Evolutionary conservation across 2,888 invertebrate genomes (phyloP).

Genomic region (Dorcus hopei): DNA sequence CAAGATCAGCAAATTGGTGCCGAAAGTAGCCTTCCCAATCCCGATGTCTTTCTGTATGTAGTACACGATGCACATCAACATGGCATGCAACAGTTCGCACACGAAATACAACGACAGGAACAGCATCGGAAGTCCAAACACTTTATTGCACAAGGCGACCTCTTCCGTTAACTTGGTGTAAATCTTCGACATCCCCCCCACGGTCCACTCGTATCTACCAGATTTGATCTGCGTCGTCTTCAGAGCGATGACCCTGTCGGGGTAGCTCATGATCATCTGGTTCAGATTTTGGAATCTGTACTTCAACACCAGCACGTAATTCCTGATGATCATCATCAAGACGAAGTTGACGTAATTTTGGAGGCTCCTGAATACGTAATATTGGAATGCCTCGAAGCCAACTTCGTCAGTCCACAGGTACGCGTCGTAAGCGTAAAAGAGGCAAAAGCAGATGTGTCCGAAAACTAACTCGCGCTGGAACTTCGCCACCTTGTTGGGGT

Average conservation of each 20-base stretch:
- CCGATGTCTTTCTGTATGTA: neutral
- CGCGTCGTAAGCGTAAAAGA: neutral
- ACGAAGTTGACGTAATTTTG: conserved; percentile 5
- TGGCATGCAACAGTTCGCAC: neutral
- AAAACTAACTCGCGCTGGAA: neutral
- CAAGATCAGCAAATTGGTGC: conserved; percentile 1
- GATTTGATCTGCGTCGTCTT: neutral
- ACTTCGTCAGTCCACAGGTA: conserved; percentile 3
- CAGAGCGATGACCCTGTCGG: neutral
- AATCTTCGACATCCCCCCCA: neutral
- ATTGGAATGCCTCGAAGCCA: neutral
- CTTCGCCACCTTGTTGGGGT: neutral
- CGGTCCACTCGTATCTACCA: neutral
- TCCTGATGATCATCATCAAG: neutral
- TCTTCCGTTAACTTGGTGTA: conserved; percentile 5
- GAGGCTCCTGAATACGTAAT: neutral
- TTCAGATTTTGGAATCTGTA: conserved; percentile 1
- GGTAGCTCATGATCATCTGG: neutral
- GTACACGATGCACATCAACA: conserved; percentile 2
- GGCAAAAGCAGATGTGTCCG: neutral
- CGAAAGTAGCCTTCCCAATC: neutral
- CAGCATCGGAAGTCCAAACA: conserved; percentile 5
- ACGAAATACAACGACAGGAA: conserved; percentile 1
- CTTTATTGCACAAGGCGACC: conserved; percentile 1
- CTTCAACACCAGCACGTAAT: neutral